These are phyloP conservation scores for Anarrhichthys ocellatus DNA, from an alignment of 2,113 vertebrate genomes.

Conservation along the genomic window DNA sequence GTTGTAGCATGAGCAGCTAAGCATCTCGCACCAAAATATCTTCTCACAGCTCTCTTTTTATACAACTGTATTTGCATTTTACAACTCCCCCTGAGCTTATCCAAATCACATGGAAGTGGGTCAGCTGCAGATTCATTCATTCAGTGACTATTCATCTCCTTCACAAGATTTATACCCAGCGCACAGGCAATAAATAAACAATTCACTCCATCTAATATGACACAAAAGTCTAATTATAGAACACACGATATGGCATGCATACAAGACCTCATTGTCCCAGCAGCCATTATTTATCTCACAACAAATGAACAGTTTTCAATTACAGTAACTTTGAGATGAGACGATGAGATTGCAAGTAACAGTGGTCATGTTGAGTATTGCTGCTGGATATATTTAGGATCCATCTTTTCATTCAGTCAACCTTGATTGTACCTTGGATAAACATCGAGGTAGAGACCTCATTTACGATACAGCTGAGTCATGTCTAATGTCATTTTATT, in stretches of 20 bases:
- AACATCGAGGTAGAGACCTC: no score
- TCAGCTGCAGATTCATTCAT: slow-evolving; percentile 42
- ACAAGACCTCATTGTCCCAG: not conserved
- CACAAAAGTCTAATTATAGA: not conserved
- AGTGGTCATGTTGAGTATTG: not conserved
- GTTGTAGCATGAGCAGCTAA: not conserved
- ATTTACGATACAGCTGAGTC: not conserved
- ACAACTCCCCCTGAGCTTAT: not conserved
- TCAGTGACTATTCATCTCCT: slow-evolving; percentile 2
- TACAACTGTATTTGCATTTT: not conserved
- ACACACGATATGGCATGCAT: not conserved
- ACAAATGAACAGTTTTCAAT: not conserved
- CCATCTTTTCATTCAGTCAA: not conserved
- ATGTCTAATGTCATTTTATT: not conserved
- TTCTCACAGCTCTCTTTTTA: not conserved
- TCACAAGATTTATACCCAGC: not conserved
- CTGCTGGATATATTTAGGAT: not conserved
- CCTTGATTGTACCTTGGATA: not conserved
- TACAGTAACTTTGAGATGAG: not conserved
- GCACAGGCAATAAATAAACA: not conserved
- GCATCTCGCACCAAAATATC: not conserved
- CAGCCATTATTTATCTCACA: not conserved
- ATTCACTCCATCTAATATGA: not conserved
- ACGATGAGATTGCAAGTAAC: not conserved
- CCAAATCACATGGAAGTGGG: slow-evolving; percentile 36